These are phyloP conservation scores for Tetanocera ferruginea DNA, from an alignment of 2,888 invertebrate species.

Conservation along the genomic window DNA sequence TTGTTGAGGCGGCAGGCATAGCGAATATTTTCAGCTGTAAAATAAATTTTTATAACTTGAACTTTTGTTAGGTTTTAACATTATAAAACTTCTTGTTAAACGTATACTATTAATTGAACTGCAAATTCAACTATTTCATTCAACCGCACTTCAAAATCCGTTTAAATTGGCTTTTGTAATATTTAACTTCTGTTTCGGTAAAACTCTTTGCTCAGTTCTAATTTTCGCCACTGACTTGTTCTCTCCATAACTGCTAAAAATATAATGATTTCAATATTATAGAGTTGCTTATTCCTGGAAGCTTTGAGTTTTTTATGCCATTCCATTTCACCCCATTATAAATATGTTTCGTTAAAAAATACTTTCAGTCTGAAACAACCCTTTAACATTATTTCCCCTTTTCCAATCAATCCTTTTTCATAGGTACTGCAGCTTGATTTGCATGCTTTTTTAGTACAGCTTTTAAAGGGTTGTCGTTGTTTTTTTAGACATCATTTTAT, in stretches of 20 bases:
- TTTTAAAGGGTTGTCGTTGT: conserved; percentile 16
- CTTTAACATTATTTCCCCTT: conserved; percentile 14
- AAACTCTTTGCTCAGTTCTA: background rate
- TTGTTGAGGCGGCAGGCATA: too few species aligned
- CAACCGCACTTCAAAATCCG: too few species aligned
- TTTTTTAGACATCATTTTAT: background rate
- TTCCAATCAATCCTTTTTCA: conserved; percentile 39
- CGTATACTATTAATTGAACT: too few species aligned
- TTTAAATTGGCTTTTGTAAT: too few species aligned
- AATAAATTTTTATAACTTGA: too few species aligned
- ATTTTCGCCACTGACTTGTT: background rate
- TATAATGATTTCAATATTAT: background rate
- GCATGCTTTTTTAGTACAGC: conserved; percentile 59
- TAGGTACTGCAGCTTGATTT: conserved; percentile 48
- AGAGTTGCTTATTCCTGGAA: background rate
- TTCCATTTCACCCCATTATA: background rate
- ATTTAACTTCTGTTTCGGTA: too few species aligned
- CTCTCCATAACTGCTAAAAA: background rate
- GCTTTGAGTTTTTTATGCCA: background rate
- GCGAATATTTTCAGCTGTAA: too few species aligned
- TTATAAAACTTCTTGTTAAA: too few species aligned
- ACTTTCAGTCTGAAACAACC: conserved; percentile 27
- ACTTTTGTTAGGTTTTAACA: too few species aligned
- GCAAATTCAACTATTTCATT: too few species aligned
- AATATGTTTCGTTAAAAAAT: background rate